Evolutionary conservation across 2,113 vertebrate species (phyloP).

Genomic region (Rostratula benghalensis): DNA sequence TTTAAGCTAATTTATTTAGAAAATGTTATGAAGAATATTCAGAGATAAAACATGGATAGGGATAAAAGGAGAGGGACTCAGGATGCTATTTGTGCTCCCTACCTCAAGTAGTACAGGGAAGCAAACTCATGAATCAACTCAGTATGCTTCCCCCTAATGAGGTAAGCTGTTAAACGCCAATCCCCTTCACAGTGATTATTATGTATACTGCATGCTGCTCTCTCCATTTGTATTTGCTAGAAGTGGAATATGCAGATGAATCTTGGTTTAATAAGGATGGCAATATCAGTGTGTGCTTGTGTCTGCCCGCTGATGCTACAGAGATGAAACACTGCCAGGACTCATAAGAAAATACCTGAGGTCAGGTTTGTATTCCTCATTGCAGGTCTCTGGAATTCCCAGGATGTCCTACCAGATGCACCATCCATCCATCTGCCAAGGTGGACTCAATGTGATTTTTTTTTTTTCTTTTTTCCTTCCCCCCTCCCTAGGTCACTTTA

Average conservation of each 20-base stretch:
- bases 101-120: not conserved
- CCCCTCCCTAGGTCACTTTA: not conserved
- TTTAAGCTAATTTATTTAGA: constrained; percentile 35
- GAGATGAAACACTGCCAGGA: not conserved
- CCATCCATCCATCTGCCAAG: not conserved
- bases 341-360: not conserved
- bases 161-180: not conserved
- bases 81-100: not conserved
- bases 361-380: not conserved
- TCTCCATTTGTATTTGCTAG: not conserved
- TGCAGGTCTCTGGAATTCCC: not conserved
- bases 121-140: not conserved
- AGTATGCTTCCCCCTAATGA: not conserved
- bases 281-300: not conserved
- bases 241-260: not conserved
- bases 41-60: not conserved
- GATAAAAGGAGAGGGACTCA: not conserved
- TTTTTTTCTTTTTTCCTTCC: accelerated
- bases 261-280: not conserved
- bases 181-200: not conserved
- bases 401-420: not conserved
- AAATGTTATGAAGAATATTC: constrained; percentile 4
- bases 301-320: not conserved
- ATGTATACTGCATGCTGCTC: not conserved
- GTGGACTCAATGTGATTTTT: accelerated